Percentiles rank a stretch among this genome's conserved stretches.
phyloP scores from a whole-genome alignment of 2,113 vertebrate species.

The Hipposideros armiger region DNA sequence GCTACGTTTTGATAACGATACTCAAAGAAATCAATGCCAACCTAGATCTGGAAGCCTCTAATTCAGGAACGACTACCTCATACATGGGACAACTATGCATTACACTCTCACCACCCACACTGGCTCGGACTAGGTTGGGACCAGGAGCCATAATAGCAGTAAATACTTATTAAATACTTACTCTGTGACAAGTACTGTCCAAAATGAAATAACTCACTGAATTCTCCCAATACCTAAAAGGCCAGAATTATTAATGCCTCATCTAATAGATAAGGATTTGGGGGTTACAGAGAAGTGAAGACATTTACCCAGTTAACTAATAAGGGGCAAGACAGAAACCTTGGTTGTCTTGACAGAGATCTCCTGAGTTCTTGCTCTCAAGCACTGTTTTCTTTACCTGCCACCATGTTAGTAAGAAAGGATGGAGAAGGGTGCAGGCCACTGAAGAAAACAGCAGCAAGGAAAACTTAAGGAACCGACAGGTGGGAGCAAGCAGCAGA shows the following conservation, averaged over 20 bases:
- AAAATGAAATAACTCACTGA: conserved; percentile 38
- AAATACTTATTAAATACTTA: not conserved
- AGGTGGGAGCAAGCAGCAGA: not conserved
- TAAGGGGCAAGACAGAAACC: not conserved
- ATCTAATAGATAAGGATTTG: not conserved
- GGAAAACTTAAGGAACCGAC: not conserved
- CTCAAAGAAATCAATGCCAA: not conserved
- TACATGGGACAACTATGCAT: not conserved
- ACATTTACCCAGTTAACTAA: not conserved
- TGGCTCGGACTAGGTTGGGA: not conserved
- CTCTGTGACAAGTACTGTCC: not conserved
- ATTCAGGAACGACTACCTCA: not conserved
- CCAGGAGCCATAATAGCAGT: not conserved
- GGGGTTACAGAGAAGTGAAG: not conserved
- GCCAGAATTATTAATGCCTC: not conserved
- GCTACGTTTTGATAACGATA: not conserved
- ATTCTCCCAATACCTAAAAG: not conserved
- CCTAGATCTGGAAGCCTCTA: not conserved
- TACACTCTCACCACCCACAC: not conserved
- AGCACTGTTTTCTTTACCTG: not conserved
- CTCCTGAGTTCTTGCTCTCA: not conserved
- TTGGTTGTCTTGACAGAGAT: not conserved
- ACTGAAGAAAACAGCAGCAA: not conserved
- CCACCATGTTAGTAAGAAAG: not conserved
- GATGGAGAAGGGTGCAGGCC: too few species aligned